Conservation (phyloP, 2,797 vertebrate genomes). For the Muscicapa comitata region DNA sequence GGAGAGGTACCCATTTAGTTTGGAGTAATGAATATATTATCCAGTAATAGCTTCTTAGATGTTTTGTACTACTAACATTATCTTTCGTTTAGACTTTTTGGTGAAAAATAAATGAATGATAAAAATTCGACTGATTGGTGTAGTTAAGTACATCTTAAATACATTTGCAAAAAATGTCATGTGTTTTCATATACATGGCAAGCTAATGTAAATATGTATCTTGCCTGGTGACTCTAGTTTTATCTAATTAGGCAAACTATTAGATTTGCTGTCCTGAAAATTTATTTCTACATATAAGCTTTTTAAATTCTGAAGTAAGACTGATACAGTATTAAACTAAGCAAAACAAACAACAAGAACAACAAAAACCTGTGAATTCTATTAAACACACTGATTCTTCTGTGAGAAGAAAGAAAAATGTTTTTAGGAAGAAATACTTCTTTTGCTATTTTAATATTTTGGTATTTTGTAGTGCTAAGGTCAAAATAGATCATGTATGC, state of each 20-base stretch:
- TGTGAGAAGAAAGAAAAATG: neutral
- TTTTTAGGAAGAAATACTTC: neutral
- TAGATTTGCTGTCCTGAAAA: neutral
- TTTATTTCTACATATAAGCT: neutral
- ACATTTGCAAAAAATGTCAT: neutral
- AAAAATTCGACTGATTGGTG: neutral
- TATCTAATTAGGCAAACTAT: neutral
- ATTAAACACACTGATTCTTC: neutral
- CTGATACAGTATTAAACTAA: neutral
- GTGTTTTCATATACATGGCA: neutral
- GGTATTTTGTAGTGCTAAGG: neutral
- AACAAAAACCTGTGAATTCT: neutral
- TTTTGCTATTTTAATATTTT: neutral
- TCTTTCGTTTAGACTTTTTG: neutral
- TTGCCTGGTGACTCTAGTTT: neutral
- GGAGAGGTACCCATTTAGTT: fast-evolving
- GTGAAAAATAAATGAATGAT: neutral
- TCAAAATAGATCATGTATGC: neutral
- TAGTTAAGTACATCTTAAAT: neutral
- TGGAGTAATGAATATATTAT: neutral
- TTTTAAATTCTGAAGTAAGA: neutral
- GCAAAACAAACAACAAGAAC: too few relatives aligned
- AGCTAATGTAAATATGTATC: neutral
- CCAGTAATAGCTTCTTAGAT: neutral
- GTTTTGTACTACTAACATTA: fast-evolving